phyloP scores from a whole-genome alignment of 2,797 vertebrate species.

The Cyclura pinguis region DNA sequence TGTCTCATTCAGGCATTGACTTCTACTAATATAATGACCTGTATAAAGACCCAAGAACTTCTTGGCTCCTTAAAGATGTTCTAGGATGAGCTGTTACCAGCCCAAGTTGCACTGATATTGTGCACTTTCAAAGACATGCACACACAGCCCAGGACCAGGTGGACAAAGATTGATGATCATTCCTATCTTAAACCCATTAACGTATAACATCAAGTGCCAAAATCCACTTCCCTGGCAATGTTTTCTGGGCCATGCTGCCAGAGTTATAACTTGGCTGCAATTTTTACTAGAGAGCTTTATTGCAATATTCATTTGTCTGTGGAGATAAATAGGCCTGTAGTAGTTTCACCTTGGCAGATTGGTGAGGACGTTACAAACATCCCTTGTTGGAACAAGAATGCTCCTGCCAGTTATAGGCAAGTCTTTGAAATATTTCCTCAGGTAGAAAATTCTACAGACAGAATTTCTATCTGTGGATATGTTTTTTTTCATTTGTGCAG shows the following conservation, averaged over 20 bases:
- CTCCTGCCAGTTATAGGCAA: not conserved
- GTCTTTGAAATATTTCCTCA: constrained; percentile 12
- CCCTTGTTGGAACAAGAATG: constrained; percentile 2
- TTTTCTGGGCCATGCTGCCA: constrained; percentile 18
- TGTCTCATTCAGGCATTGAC: not conserved
- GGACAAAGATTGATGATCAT: constrained; percentile 42
- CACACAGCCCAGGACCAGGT: not conserved
- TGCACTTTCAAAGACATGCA: constrained; percentile 28
- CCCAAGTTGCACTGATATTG: constrained; percentile 14
- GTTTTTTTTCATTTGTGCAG: not conserved
- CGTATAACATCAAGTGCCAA: constrained; percentile 18
- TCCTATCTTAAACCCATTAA: constrained; percentile 27
- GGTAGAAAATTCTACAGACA: constrained; percentile 14
- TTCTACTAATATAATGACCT: accelerated
- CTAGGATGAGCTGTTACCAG: constrained; percentile 12
- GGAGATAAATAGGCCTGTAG: constrained; percentile 24
- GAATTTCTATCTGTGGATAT: not conserved
- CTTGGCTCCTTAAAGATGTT: constrained; percentile 18
- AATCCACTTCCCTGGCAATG: constrained; percentile 38
- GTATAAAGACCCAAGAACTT: not conserved
- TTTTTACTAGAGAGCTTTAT: constrained; percentile 11
- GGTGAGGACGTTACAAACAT: constrained; percentile 25
- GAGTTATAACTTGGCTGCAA: constrained; percentile 39
- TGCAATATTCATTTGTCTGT: constrained; percentile 35
- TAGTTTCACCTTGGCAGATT: constrained; percentile 35